Evolutionary conservation across 2,888 invertebrate species (phyloP).

Genomic region (Gastracanthus pulcherrimus): DNA sequence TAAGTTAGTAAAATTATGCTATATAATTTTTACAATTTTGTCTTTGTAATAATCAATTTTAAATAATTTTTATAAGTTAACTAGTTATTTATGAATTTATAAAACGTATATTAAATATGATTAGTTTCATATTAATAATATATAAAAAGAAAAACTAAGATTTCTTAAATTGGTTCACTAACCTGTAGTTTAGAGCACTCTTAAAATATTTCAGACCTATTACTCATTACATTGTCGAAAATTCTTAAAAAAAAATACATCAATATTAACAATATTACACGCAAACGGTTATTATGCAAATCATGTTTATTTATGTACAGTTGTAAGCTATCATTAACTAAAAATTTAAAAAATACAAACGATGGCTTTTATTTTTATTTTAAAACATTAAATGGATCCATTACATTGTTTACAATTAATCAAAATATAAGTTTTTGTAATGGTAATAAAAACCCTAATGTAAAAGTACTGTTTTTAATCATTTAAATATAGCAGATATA

Average conservation of each 20-base stretch:
- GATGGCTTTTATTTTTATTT: neutral
- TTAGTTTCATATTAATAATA: too few relatives aligned
- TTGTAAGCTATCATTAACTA: neutral
- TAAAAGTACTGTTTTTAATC: too few relatives aligned
- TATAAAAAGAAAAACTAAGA: too few relatives aligned
- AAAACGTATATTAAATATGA: too few relatives aligned
- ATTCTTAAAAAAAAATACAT: slow-evolving; percentile 14
- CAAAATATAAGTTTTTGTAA: neutral
- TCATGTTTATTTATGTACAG: slow-evolving; percentile 15
- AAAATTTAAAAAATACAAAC: neutral
- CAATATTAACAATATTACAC: slow-evolving; percentile 22
- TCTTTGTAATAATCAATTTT: too few relatives aligned
- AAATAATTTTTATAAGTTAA: too few relatives aligned
- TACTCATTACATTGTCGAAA: neutral
- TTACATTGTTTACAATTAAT: neutral
- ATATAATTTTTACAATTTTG: too few relatives aligned
- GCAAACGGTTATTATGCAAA: slow-evolving; percentile 34
- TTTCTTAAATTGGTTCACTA: too few relatives aligned
- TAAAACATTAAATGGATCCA: neutral
- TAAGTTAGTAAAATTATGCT: too few relatives aligned
- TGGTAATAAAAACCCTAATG: neutral
- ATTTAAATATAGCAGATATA: too few relatives aligned
- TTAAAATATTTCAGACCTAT: neutral
- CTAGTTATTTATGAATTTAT: too few relatives aligned
- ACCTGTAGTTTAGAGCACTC: too few relatives aligned